These are phyloP conservation scores for Trichechus manatus DNA, from an alignment of 2,113 vertebrate species.

Conservation along the genomic window DNA sequence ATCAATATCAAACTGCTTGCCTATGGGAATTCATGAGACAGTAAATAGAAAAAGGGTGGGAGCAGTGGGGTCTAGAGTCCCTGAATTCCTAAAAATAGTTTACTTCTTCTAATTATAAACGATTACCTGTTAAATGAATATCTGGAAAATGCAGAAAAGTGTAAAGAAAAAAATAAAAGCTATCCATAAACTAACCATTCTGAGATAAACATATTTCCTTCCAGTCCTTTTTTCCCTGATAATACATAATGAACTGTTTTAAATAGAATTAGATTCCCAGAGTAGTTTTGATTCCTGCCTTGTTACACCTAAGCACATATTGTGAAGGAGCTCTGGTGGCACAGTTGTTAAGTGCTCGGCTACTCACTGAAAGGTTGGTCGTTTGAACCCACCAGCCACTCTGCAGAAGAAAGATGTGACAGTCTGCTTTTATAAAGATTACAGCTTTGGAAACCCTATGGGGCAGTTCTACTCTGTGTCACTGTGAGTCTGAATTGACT, in stretches of 20 bases:
- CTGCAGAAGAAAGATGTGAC: background rate
- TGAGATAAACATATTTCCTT: background rate
- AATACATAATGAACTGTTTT: background rate
- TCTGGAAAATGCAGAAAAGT: constrained; percentile 13
- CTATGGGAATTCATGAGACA: background rate
- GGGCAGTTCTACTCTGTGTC: background rate
- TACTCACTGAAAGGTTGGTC: background rate
- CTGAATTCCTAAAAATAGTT: constrained; percentile 11
- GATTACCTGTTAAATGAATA: background rate
- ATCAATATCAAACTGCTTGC: background rate
- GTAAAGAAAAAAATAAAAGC: background rate
- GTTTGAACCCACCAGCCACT: background rate
- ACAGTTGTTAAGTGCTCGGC: background rate
- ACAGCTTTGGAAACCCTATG: background rate
- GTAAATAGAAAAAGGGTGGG: background rate
- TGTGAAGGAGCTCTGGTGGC: background rate
- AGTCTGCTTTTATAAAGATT: background rate
- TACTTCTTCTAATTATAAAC: background rate
- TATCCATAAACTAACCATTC: background rate
- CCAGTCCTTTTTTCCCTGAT: background rate
- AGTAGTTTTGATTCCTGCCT: background rate
- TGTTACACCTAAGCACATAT: background rate
- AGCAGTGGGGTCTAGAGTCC: background rate
- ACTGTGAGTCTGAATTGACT: background rate
- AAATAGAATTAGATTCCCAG: constrained; percentile 48